Evolutionary conservation across 2,113 vertebrate genomes (phyloP).

Genomic region (Podocnemis expansa): DNA sequence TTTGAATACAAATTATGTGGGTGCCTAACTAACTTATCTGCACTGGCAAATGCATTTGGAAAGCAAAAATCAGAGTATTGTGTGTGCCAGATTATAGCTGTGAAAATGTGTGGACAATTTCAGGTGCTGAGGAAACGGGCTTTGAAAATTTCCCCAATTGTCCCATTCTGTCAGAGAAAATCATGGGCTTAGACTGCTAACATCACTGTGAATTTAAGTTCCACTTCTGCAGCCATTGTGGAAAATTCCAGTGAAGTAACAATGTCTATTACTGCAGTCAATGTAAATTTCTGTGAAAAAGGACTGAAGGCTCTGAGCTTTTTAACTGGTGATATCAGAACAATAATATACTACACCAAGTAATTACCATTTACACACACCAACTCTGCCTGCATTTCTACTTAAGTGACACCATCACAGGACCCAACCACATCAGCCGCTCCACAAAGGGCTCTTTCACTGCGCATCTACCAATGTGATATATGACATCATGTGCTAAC

Average conservation of each 20-base stretch:
- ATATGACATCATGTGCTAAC: no score
- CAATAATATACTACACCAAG: background rate
- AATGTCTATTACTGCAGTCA: background rate
- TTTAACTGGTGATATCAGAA: background rate
- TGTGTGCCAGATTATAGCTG: background rate
- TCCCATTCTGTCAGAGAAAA: no score
- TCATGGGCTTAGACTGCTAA: no score
- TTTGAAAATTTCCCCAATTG: background rate
- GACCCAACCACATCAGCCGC: no score
- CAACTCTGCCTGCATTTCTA: no score
- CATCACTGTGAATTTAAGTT: background rate
- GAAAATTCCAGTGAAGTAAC: background rate
- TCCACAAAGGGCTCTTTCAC: no score
- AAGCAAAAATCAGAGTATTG: background rate
- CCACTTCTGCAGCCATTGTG: background rate
- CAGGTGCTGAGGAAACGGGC: background rate
- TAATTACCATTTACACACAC: no score
- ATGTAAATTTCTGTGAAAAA: background rate
- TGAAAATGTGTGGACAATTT: background rate
- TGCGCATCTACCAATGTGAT: no score
- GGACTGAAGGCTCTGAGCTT: background rate
- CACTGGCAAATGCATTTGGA: background rate
- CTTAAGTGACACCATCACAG: no score
- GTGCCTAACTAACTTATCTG: background rate
- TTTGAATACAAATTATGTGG: background rate